Percentiles rank a stretch among this genome's conserved stretches.
Conservation (phyloP, 2,888 invertebrate species). For the Cryptocephalus moraei region DNA sequence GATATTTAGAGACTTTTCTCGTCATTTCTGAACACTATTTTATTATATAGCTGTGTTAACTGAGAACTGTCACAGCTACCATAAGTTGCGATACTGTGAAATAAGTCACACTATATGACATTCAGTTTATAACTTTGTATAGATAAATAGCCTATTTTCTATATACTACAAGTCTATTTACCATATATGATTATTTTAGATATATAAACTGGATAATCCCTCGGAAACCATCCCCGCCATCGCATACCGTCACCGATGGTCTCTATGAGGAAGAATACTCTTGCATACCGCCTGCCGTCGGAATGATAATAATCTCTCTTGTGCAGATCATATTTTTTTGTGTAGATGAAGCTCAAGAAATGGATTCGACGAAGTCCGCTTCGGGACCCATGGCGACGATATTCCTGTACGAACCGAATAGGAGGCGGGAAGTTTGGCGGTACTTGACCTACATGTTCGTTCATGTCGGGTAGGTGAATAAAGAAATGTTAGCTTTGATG, state of each 20-base stretch:
- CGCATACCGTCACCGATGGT: slow-evolving; percentile 23
- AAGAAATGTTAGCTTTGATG: too few relatives aligned
- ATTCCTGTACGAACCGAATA: slow-evolving; percentile 83
- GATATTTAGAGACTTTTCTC: too few relatives aligned
- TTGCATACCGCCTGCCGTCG: slow-evolving; percentile 85
- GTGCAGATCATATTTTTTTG: slow-evolving; percentile 71
- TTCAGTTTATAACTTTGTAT: background rate
- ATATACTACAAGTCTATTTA: background rate
- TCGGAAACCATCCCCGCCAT: slow-evolving; percentile 11
- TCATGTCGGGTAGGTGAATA: slow-evolving; percentile 68
- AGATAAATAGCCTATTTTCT: background rate
- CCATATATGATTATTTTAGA: slow-evolving; percentile 7
- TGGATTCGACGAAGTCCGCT: slow-evolving; percentile 39
- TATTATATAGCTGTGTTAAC: too few relatives aligned
- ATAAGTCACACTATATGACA: background rate
- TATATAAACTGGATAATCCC: slow-evolving; percentile 23
- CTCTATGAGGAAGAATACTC: slow-evolving; percentile 81
- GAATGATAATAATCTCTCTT: slow-evolving; percentile 83
- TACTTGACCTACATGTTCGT: slow-evolving; percentile 94
- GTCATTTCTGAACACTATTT: too few relatives aligned
- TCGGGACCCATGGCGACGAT: slow-evolving; percentile 49
- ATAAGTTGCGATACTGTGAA: too few relatives aligned
- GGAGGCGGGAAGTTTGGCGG: slow-evolving; percentile 84
- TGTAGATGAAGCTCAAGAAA: slow-evolving; percentile 26
- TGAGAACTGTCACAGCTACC: too few relatives aligned